Evolutionary conservation across 2,113 vertebrate genomes (phyloP), one percentile per base, ranked within the genome.

Genomic region (Ceyx cyanopectus): DNA sequence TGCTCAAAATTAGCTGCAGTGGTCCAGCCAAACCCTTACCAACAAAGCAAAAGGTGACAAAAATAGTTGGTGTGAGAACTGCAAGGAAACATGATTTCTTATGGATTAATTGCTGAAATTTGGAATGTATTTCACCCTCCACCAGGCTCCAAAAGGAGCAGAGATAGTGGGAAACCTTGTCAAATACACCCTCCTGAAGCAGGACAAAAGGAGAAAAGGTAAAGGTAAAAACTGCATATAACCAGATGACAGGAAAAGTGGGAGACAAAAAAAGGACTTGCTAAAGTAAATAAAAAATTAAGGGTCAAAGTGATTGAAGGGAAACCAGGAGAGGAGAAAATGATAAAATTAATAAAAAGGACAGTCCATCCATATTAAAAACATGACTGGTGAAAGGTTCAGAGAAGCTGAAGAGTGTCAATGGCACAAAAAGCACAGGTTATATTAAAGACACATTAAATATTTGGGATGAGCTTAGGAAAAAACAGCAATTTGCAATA

Each of bases 211-310:
- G 69, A 82, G 58, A 18, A 65, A 68, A 93, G 14, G 17, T 30
- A 27, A 9, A 75, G 16, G 17, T 23, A 54, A 85, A 92, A 81
- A 57, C 21, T 75, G 6, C 43, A 19, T 27, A 32, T 34, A 81
- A 43, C 1, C 57, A 90, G 45, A 56, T 11, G 40, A 62, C n/a
- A 60, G n/a, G 19, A 92, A 87, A 92, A 90, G 34, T 23, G 13
- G 29, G 16, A 3, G 10, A 0, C 11, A 37, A 37, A 34, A 27
- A 34, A 37, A 0, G 9, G 5, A 12, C 12, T 53, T 72, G 12
- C 15, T 51, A 41, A 54, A 76, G 50, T 30, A 89, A 75, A 92
- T 79, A 54, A 34, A 12, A 75, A 91, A 92, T 45, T 54, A 76
- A 69, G 16, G 3, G 74, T 72, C 26, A 54, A 68, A 91, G 29